Conservation (phyloP, 23 tunicate genomes). For the Phallusia fumigata region DNA sequence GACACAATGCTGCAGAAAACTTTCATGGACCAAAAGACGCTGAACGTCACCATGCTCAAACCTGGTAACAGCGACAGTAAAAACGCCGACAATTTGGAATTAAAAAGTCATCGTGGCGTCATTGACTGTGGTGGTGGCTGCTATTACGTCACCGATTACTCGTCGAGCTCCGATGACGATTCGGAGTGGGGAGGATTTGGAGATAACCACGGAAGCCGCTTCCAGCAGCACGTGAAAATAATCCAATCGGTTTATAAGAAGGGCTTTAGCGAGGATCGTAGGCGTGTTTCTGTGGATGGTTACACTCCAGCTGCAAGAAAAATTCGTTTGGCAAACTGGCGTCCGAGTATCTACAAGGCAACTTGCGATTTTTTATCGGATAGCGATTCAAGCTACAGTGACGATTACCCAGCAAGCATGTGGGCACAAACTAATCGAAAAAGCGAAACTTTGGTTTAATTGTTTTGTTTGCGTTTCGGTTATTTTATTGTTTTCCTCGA, state of each 20-base stretch:
- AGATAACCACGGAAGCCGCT: neutral
- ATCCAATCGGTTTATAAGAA: neutral
- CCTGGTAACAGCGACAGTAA: neutral
- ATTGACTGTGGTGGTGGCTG: neutral
- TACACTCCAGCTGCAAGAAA: too few species aligned
- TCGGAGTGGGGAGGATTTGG: neutral
- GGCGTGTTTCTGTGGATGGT: too few species aligned
- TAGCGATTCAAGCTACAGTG: neutral
- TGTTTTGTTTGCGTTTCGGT: too few species aligned
- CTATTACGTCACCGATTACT: slow-evolving; percentile 7
- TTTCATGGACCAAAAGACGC: too few species aligned
- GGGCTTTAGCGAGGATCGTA: neutral
- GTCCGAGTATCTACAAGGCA: too few species aligned
- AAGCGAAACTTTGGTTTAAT: slow-evolving; percentile 1
- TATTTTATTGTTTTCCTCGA: too few species aligned
- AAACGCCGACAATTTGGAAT: neutral
- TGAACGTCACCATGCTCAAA: too few species aligned
- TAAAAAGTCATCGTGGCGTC: neutral
- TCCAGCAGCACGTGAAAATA: neutral
- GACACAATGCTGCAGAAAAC: slow-evolving; percentile 4
- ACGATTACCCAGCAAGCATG: neutral
- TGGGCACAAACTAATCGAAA: neutral
- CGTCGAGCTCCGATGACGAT: neutral
- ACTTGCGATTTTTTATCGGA: neutral
- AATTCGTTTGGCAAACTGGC: too few species aligned